Conservation (phyloP, 2,797 vertebrate species). For the Micropoecilia bifurca region DNA sequence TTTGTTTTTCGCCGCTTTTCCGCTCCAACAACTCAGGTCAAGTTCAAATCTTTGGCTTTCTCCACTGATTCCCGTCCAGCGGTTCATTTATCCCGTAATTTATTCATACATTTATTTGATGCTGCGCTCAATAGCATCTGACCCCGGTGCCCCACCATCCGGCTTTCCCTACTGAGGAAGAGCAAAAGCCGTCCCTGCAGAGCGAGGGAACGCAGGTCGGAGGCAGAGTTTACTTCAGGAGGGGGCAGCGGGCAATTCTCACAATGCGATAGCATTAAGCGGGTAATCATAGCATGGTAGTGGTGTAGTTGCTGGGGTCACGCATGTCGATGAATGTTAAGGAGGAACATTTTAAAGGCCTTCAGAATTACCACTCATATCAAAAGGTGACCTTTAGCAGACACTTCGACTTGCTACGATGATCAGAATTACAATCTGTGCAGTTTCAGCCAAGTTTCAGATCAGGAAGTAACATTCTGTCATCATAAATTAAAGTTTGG, state of each 20-base stretch:
- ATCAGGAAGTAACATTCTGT: constrained; percentile 9
- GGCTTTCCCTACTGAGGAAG: constrained; percentile 65
- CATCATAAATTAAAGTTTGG: background rate
- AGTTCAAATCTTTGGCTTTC: constrained; percentile 63
- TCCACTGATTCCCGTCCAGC: constrained; percentile 65
- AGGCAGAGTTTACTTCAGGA: constrained; percentile 73
- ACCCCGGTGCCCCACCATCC: constrained; percentile 72
- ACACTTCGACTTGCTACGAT: constrained; percentile 47
- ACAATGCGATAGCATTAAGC: constrained; percentile 60
- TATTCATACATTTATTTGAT: constrained; percentile 79
- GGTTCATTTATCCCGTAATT: constrained; percentile 69
- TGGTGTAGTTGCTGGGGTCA: constrained; percentile 73
- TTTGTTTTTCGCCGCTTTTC: constrained; percentile 1
- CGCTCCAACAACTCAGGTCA: constrained; percentile 40
- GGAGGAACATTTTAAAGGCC: constrained; percentile 67
- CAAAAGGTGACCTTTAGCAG: constrained; percentile 70
- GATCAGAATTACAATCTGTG: constrained; percentile 64
- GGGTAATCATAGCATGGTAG: constrained; percentile 71
- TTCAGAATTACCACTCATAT: constrained; percentile 76
- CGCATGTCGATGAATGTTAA: constrained; percentile 78
- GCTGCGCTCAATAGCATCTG: constrained; percentile 75
- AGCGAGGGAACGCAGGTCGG: constrained; percentile 75
- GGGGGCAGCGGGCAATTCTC: constrained; percentile 55
- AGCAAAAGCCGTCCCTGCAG: constrained; percentile 67
- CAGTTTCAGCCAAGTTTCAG: constrained; percentile 30